phyloP scores from a whole-genome alignment of 1,140 invertebrate species.

The Limonius californicus region DNA sequence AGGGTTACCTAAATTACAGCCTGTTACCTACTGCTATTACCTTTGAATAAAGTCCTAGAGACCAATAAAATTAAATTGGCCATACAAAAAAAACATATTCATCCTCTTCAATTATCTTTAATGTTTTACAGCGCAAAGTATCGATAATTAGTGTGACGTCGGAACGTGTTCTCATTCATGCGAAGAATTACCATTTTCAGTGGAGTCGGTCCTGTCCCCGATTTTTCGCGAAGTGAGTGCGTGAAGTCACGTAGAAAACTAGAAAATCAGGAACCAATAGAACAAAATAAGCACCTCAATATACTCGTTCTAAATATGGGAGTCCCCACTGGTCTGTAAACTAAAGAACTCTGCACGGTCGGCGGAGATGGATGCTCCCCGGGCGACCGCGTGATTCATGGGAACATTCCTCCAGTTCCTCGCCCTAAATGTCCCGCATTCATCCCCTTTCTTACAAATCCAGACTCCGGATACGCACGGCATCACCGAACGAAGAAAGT shows the following conservation, averaged over 20 bases:
- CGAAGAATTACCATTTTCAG: no score
- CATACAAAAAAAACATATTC: no score
- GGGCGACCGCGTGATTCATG: neutral
- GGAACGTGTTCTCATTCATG: no score
- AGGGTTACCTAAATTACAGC: no score
- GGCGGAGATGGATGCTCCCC: neutral
- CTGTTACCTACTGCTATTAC: no score
- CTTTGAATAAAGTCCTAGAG: no score
- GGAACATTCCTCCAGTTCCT: neutral
- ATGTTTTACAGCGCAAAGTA: no score
- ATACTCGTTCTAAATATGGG: neutral
- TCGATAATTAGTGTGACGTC: no score
- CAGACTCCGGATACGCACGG: neutral
- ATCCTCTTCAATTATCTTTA: no score
- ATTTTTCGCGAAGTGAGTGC: no score
- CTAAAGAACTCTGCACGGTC: neutral
- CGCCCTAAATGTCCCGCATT: slow-evolving; percentile 1
- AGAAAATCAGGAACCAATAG: neutral
- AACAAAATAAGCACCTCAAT: neutral
- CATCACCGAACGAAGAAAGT: slow-evolving; percentile 1
- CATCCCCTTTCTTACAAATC: slow-evolving; percentile 1
- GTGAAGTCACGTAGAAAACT: neutral
- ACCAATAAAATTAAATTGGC: no score
- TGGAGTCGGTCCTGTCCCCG: no score
- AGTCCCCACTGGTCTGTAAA: neutral